phyloP scores from a whole-genome alignment of 2,888 invertebrate genomes.

The Pedicia rivosa region DNA sequence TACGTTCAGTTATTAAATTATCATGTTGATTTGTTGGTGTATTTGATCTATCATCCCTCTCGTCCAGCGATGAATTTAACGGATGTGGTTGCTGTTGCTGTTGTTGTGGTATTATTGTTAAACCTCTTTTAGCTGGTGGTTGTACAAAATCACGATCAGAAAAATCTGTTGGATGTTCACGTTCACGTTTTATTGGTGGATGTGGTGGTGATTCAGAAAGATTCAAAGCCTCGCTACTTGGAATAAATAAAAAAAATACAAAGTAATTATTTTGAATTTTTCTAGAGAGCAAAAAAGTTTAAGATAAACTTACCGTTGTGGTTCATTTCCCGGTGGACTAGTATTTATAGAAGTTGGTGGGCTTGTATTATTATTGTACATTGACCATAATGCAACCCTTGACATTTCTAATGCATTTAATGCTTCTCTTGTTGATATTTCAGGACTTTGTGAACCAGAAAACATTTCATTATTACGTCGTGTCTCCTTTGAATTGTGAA shows the following conservation, averaged over 20 bases:
- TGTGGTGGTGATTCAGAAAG: conserved; percentile 45
- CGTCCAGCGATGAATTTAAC: conserved; percentile 4
- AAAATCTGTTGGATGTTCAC: conserved; percentile 15
- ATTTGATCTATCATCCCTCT: conserved; percentile 5
- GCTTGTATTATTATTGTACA: conserved; percentile 54
- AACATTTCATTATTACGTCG: too few species aligned
- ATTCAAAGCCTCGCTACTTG: conserved; percentile 61
- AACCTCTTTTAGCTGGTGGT: conserved; percentile 41
- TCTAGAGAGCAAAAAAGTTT: too few species aligned
- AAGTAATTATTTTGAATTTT: not conserved
- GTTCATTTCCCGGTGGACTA: conserved; percentile 29
- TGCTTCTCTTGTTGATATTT: conserved; percentile 38
- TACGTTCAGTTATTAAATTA: conserved; percentile 4
- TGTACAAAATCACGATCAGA: conserved; percentile 32
- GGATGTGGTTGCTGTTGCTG: conserved; percentile 1
- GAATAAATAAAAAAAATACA: conserved; percentile 7
- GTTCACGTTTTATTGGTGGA: conserved; percentile 36
- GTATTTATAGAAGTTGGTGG: conserved; percentile 33
- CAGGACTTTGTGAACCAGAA: conserved; percentile 28
- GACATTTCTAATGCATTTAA: conserved; percentile 62
- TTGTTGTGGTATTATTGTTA: too few species aligned
- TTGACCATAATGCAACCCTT: conserved; percentile 64
- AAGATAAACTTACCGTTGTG: conserved; percentile 30
- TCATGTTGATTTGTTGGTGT: conserved; percentile 4
- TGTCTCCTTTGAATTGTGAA: conserved; percentile 32